These are phyloP conservation scores for Vombatus ursinus DNA, from an alignment of 2,113 vertebrate genomes.

Conservation along the genomic window DNA sequence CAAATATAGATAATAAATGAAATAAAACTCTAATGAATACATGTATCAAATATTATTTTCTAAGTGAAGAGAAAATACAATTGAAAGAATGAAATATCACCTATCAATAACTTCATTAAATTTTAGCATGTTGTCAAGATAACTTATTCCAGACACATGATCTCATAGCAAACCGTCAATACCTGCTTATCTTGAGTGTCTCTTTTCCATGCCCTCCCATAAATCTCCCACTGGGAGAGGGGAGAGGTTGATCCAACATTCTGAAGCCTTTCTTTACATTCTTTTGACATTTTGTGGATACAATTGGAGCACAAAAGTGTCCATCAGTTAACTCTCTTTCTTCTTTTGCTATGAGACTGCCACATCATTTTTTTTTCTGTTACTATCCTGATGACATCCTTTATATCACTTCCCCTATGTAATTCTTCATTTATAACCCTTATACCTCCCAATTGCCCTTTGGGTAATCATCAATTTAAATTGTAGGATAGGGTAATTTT, in stretches of 20 bases:
- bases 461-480: background rate
- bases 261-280: background rate
- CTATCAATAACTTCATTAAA: background rate
- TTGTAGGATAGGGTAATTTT: background rate
- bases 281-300: background rate
- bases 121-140: background rate
- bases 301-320: background rate
- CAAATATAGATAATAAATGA: background rate
- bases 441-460: background rate
- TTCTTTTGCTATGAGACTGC: background rate
- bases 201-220: background rate
- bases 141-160: background rate
- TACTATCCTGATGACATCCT: background rate
- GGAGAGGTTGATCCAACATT: background rate
- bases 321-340: background rate
- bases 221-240: background rate
- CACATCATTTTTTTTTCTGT: background rate
- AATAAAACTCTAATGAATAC: background rate
- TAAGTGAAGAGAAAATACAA: background rate
- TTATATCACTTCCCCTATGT: background rate
- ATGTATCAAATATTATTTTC: background rate
- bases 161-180: background rate
- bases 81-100: background rate
- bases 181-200: background rate
- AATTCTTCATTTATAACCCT: background rate